Base-by-base conservation (phyloP, 2,888 invertebrate genomes). In the Thyatira batis region DNA sequence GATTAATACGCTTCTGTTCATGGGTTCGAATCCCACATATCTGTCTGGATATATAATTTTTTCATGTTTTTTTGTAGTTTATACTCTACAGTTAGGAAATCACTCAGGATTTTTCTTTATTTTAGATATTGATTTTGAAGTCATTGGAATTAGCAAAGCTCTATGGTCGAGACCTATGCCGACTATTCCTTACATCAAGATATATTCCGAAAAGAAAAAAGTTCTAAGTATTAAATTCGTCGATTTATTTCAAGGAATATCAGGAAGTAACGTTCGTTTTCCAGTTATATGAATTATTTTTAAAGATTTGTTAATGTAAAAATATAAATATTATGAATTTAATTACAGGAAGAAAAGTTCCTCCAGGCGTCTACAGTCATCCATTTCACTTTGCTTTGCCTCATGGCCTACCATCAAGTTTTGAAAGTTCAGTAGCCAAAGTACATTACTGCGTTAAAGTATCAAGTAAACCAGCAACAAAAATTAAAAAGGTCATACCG, bases 341-440 rank as follows among this genome's bases (percentile, higher is more conserved):
- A 56, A 17, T 75, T 75, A 53, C 63, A 88, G 91, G 78, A 52
- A 81, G 71, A 54, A 75, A 53, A 48, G 65, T 88, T 3, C 58
- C 61, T 23, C 79, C 85, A 0, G 88, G 89, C 2, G 57, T 82
- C 21, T 76, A 84, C 51, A 80, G 73, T 21, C 82, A 80, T 60
- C 84, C 85, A 17, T 89, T 92, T 60, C 80, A 89, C 61, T 89
- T 91, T 56, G 72, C 74, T 5, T 55, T 92, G 45, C 88, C 89
- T 0, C 64, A 67, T 20, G 82, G 89, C 62, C 67, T 89, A 52
- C 90, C 90, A 0, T 84, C 90, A 10, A 77, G 79, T 27, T 89
- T 87, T 61, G 75, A 81, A 65, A 86, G 84, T 65, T 82, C 85
- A 0, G 69, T 87, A 30, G 89, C 84, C 1, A 84, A 78, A 71